phyloP scores from a whole-genome alignment of 92 coral and sea anemone species.

The Diadumene lineata region DNA sequence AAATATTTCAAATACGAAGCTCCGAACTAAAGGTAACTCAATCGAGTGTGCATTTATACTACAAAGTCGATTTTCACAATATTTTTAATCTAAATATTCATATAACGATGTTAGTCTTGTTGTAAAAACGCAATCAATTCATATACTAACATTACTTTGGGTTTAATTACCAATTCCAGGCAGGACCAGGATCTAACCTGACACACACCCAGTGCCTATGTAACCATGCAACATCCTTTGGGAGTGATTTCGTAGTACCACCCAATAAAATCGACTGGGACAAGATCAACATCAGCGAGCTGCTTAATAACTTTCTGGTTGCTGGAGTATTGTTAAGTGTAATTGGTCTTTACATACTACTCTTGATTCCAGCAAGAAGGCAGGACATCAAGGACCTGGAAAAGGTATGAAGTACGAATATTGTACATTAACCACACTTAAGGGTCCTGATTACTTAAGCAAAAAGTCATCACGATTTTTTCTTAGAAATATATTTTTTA shows the following conservation, averaged over 20 bases:
- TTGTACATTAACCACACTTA: no score
- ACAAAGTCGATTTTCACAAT: no score
- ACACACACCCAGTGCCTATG: constrained; percentile 83
- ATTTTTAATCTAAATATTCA: no score
- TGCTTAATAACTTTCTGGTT: constrained; percentile 76
- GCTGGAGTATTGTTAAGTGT: constrained; percentile 58
- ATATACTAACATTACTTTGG: background rate
- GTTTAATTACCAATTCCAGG: constrained; percentile 33
- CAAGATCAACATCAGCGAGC: constrained; percentile 57
- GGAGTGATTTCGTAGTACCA: constrained; percentile 82
- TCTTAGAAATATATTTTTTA: no score
- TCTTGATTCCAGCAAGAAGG: constrained; percentile 76
- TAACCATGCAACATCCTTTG: constrained; percentile 78
- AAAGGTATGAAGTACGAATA: constrained; percentile 64
- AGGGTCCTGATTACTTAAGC: no score
- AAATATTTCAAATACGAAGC: no score
- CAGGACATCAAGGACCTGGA: constrained; percentile 68
- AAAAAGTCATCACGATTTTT: no score
- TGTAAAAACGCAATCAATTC: background rate
- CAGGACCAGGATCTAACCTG: constrained; percentile 65
- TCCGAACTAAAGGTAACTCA: no score
- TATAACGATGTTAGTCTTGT: no score
- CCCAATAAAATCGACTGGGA: constrained; percentile 89
- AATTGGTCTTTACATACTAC: constrained; percentile 65
- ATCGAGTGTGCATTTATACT: no score